Percentiles rank a stretch among this genome's conserved stretches.
phyloP scores from a whole-genome alignment of 2,113 vertebrate genomes.

The Misgurnus anguillicaudatus region DNA sequence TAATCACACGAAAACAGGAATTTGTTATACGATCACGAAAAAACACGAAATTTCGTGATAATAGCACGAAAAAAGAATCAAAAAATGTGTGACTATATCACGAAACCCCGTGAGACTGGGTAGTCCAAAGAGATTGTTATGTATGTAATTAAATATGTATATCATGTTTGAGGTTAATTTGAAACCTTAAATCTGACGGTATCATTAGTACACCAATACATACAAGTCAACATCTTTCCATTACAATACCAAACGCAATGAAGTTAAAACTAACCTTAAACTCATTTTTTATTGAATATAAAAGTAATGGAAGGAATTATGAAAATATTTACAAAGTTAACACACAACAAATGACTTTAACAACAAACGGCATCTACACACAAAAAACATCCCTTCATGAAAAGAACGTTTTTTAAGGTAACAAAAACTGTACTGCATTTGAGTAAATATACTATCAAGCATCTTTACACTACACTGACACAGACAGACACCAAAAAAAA shows the following conservation, averaged over 20 bases:
- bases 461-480: conserved; percentile 11
- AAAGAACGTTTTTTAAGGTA: not conserved
- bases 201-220: not conserved
- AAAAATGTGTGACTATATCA: too few species aligned
- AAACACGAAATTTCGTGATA: too few species aligned
- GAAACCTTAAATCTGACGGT: not conserved
- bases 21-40: too few species aligned
- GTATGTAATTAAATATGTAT: not conserved
- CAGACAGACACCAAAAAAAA: conserved; percentile 8
- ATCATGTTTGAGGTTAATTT: not conserved
- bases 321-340: conserved; percentile 19
- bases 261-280: not conserved
- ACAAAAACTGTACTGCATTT: not conserved
- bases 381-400: not conserved
- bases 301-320: not conserved
- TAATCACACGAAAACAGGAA: too few species aligned
- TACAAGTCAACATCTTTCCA: not conserved
- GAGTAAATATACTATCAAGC: not conserved
- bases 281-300: conserved; percentile 13
- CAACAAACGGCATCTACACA: not conserved
- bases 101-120: too few species aligned
- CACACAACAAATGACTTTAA: not conserved
- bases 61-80: too few species aligned
- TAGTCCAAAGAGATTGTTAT: too few species aligned
- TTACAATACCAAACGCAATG: not conserved